These are phyloP conservation scores for Pipistrellus pipistrellus DNA, from an alignment of 2,797 vertebrate genomes.

Conservation along the genomic window DNA sequence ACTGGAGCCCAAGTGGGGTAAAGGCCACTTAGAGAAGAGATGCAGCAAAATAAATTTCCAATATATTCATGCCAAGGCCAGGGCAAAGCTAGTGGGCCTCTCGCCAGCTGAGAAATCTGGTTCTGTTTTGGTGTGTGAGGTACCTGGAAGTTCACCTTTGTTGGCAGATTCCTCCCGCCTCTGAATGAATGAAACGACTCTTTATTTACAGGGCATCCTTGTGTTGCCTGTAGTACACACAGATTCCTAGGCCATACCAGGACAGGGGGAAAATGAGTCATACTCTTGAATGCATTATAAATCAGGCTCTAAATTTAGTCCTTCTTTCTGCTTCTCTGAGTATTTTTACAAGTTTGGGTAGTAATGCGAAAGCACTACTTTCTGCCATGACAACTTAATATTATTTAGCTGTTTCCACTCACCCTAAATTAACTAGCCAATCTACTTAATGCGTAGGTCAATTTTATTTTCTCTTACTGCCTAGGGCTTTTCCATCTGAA, in stretches of 20 bases:
- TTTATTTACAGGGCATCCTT: slow-evolving; percentile 64
- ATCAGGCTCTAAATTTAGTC: slow-evolving; percentile 79
- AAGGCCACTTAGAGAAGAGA: not conserved
- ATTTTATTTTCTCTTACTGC: not conserved
- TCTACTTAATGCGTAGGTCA: slow-evolving; percentile 35
- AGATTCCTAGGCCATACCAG: slow-evolving; percentile 60
- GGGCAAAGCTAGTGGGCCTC: slow-evolving; percentile 41
- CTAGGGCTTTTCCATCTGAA: slow-evolving; percentile 62
- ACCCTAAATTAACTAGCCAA: slow-evolving; percentile 28
- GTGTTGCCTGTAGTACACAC: not conserved
- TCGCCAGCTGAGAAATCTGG: slow-evolving; percentile 1
- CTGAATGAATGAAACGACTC: slow-evolving; percentile 39
- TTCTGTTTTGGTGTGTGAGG: not conserved
- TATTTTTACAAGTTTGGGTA: slow-evolving; percentile 80
- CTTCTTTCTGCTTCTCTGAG: slow-evolving; percentile 68
- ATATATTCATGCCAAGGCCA: not conserved
- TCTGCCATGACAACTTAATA: slow-evolving; percentile 65
- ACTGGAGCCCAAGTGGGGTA: not conserved
- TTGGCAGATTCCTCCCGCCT: slow-evolving; percentile 18
- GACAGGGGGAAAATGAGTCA: slow-evolving; percentile 73
- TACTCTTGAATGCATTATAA: slow-evolving; percentile 77
- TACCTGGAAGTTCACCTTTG: slow-evolving; percentile 37
- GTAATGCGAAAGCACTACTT: slow-evolving; percentile 71
- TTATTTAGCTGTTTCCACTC: slow-evolving; percentile 29
- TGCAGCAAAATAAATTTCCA: slow-evolving; percentile 5